Conservation (phyloP, 1,140 invertebrate genomes). For the Trinorchestia longiramus region DNA sequence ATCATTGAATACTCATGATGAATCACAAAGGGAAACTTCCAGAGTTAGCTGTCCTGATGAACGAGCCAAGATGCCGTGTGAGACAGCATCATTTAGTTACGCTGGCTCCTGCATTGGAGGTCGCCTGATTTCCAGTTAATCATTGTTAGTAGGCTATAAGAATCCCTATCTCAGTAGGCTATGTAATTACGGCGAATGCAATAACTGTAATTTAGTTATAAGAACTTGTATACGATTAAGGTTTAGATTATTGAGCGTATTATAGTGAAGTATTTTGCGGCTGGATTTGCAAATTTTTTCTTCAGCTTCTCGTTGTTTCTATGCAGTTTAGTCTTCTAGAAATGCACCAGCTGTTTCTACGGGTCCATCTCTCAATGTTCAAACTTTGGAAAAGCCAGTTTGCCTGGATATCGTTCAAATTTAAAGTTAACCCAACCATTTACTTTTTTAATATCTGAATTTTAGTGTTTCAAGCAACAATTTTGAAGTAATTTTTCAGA, state of each 20-base stretch:
- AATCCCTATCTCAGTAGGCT: neutral
- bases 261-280: neutral
- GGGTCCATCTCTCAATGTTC: neutral
- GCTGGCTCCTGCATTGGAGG: neutral
- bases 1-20: neutral
- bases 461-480: neutral
- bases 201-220: neutral
- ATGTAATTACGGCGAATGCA: slow-evolving; percentile 39
- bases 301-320: neutral
- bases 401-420: neutral
- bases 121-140: neutral
- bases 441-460: neutral
- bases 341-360: neutral
- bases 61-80: neutral
- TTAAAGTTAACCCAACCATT: neutral
- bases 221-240: neutral
- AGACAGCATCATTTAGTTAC: neutral
- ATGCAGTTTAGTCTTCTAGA: neutral
- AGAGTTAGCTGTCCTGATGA: neutral
- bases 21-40: neutral
- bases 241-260: neutral
- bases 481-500: neutral
- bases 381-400: neutral
- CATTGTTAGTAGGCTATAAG: neutral
- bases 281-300: neutral